Base-by-base conservation (phyloP, 2,113 vertebrate species). In the Vulpes vulpes region DNA sequence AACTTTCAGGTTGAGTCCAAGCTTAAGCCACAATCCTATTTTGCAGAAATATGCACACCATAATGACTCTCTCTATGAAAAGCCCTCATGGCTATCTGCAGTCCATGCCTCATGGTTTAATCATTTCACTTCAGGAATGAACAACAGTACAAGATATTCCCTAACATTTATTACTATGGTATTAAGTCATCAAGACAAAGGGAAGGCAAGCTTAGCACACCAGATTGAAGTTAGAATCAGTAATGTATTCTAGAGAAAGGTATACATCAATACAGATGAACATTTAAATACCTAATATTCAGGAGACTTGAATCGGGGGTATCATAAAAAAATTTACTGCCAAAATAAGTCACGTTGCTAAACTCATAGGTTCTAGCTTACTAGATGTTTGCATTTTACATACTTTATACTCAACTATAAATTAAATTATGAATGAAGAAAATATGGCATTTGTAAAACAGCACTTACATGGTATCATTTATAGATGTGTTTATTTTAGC, bases 391-490 rank as follows among this genome's bases (percentile, higher is more conserved):
- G 53, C 12, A 81, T 78, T 73, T 84, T 79, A 93, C 4, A 86
- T 4, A 69, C 11, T 82, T 93, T 38, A 59, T 76, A 62, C 7
- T 62, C 76, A 83, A 69, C 19, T 95, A 84, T 67, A 80, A 88
- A 38, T 83, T 32, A 80, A 92, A 73, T 71, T 8, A 91, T 83
- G 84, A 59, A 84, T 86, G 30, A 69, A 94, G 74, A 78, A 93
- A 97, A 49, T 32, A 0, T 3, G 60, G 19, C 16, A 32, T 78
- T 88, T 80, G 20, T 32, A 84, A 71, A 78, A 86, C 2, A 73
- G 25, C 19, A 60, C 86, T 86, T 96, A 74, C 49, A 81, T 6
- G 8, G 27, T 38, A 82, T 32, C n/a, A 80, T 64, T 32, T 88
- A 59, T 73, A 74, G 51, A 69, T 3, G 59, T 17, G 9, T 43